A percentile compares a stretch with the other conserved stretches of the same genome.
phyloP scores from a whole-genome alignment of 2,113 vertebrate species.

The Cryptomyrus ogoouensis region DNA sequence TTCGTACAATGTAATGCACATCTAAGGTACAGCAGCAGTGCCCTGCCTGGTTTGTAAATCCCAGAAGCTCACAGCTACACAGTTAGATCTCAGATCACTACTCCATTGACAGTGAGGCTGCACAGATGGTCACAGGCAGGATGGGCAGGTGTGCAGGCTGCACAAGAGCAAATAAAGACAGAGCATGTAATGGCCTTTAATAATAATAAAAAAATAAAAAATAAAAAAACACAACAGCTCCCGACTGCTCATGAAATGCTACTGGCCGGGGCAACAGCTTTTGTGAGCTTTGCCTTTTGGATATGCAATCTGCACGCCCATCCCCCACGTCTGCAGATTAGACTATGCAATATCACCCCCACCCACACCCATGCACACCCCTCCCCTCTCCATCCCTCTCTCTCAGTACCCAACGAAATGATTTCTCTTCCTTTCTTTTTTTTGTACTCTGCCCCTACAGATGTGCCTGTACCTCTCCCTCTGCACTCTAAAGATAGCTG shows the following conservation, averaged over 20 bases:
- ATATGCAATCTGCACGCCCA: slow-evolving; percentile 34
- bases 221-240: background rate
- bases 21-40: background rate
- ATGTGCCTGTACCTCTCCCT: slow-evolving; percentile 29
- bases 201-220: background rate
- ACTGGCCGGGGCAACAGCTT: slow-evolving; percentile 25
- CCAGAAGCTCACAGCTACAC: background rate
- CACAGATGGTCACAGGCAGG: background rate
- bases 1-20: background rate
- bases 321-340: slow-evolving; percentile 43
- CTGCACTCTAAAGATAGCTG: slow-evolving; percentile 41
- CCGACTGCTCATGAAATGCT: background rate
- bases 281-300: slow-evolving; percentile 29
- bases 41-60: background rate
- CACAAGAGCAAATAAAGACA: slow-evolving; percentile 21
- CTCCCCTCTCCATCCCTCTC: slow-evolving; percentile 33
- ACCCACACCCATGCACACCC: slow-evolving; percentile 41
- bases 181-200: slow-evolving; percentile 6
- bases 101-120: background rate
- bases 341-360: slow-evolving; percentile 63
- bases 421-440: slow-evolving; percentile 45
- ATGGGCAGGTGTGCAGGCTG: slow-evolving; percentile 3
- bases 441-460: slow-evolving; percentile 26
- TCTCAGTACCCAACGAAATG: slow-evolving; percentile 47
- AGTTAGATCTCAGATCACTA: background rate